Evolutionary conservation across 2,888 invertebrate genomes (phyloP).

Genomic region (Macrophya annulata): DNA sequence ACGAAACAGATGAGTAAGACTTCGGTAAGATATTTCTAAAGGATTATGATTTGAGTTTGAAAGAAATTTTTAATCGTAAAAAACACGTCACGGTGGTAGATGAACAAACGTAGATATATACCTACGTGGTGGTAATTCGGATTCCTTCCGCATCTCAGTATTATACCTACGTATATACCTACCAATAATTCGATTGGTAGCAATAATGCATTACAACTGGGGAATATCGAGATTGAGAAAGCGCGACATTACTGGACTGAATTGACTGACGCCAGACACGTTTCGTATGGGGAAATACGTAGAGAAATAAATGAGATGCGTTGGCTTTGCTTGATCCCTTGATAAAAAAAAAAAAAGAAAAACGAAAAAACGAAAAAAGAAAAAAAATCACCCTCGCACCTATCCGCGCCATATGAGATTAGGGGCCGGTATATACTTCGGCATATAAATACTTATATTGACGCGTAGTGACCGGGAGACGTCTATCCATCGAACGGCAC

Average conservation of each 20-base stretch:
- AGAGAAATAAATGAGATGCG: conserved; percentile 48
- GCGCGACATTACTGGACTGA: conserved; percentile 19
- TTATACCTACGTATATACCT: background rate
- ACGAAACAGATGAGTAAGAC: background rate
- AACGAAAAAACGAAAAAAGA: background rate
- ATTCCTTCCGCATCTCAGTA: conserved; percentile 36
- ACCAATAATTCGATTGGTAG: conserved; percentile 28
- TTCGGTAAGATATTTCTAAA: background rate
- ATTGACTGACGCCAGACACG: conserved; percentile 48
- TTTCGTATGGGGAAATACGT: conserved; percentile 40
- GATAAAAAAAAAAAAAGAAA: conserved; percentile 26
- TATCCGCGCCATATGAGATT: conserved; percentile 45
- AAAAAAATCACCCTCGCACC: conserved; percentile 43
- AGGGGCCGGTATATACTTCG: conserved; percentile 45
- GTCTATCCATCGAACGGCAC: conserved; percentile 43
- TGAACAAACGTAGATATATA: background rate
- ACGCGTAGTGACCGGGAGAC: conserved; percentile 43
- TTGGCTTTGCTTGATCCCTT: conserved; percentile 52
- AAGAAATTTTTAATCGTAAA: background rate
- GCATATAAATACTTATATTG: conserved; percentile 53
- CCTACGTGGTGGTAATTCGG: background rate
- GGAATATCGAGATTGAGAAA: conserved; percentile 44
- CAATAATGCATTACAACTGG: conserved; percentile 49
- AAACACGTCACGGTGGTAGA: background rate
- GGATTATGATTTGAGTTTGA: background rate